phyloP scores from a whole-genome alignment of 1,140 invertebrate species.

The Drosophila nikananu region DNA sequence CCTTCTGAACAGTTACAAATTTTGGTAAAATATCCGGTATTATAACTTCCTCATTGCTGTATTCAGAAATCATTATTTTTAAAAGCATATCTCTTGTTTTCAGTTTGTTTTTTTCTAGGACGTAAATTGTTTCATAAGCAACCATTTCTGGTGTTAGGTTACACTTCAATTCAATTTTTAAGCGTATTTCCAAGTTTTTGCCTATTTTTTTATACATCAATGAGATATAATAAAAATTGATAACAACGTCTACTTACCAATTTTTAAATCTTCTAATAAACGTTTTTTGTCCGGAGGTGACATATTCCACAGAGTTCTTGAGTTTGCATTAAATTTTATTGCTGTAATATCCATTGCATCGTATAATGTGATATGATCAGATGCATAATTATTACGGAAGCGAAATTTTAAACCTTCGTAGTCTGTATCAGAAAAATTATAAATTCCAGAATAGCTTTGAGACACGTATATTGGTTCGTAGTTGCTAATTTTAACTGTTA shows the following conservation, averaged over 20 bases:
- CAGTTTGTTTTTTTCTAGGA: slow-evolving; percentile 35
- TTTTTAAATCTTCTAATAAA: slow-evolving; percentile 86
- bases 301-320: slow-evolving; percentile 95
- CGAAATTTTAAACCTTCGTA: slow-evolving; percentile 35
- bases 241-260: slow-evolving; percentile 81
- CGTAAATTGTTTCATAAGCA: slow-evolving; percentile 46
- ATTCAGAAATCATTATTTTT: slow-evolving; percentile 86
- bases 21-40: slow-evolving; percentile 89
- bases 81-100: slow-evolving; percentile 86
- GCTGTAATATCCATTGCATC: slow-evolving; percentile 93
- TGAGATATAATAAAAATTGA: neutral
- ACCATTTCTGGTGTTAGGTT: slow-evolving; percentile 23
- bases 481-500: slow-evolving; percentile 94
- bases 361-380: slow-evolving; percentile 95
- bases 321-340: slow-evolving; percentile 92
- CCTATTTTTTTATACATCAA: slow-evolving; percentile 13
- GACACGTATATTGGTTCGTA: slow-evolving; percentile 95
- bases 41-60: slow-evolving; percentile 85
- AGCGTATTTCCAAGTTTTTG: slow-evolving; percentile 36
- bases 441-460: slow-evolving; percentile 69
- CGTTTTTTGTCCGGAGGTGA: slow-evolving; percentile 94
- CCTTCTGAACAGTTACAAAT: slow-evolving; percentile 90
- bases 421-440: slow-evolving; percentile 44
- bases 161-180: slow-evolving; percentile 48
- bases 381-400: slow-evolving; percentile 87